A percentile compares a stretch with the other conserved stretches of the same genome.
phyloP scores from a whole-genome alignment of 2,888 invertebrate species.

The Eupithecia exiguata region DNA sequence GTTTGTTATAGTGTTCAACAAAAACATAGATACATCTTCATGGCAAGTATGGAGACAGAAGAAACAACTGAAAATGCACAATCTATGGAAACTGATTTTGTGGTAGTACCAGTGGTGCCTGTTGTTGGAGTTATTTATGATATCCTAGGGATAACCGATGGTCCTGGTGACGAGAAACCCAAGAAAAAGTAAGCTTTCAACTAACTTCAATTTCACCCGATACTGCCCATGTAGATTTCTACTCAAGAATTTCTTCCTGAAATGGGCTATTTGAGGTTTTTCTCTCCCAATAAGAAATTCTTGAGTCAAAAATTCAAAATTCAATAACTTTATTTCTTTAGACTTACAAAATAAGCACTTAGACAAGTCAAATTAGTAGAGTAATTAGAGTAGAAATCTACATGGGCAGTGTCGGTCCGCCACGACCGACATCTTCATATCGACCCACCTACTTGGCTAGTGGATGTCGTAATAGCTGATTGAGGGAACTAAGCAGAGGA shows the following conservation, averaged over 20 bases:
- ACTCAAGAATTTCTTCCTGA: no score
- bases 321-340: no score
- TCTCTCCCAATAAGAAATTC: not conserved
- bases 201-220: not conserved
- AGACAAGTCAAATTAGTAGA: no score
- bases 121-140: conserved; percentile 1
- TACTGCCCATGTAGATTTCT: no score
- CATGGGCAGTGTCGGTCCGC: no score
- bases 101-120: not conserved
- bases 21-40: not conserved
- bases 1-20: not conserved
- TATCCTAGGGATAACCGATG: conserved; percentile 4
- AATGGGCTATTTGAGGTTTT: no score
- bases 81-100: not conserved
- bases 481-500: no score
- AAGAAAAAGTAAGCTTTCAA: conserved; percentile 8
- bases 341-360: no score
- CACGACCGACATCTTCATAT: no score
- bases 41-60: not conserved
- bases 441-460: not conserved
- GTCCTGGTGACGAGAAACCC: not conserved
- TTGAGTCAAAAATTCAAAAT: no score
- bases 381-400: no score
- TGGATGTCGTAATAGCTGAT: no score
- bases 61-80: not conserved